Evolutionary conservation across 2,797 vertebrate species (phyloP).

Genomic region (Crenuchus spilurus): DNA sequence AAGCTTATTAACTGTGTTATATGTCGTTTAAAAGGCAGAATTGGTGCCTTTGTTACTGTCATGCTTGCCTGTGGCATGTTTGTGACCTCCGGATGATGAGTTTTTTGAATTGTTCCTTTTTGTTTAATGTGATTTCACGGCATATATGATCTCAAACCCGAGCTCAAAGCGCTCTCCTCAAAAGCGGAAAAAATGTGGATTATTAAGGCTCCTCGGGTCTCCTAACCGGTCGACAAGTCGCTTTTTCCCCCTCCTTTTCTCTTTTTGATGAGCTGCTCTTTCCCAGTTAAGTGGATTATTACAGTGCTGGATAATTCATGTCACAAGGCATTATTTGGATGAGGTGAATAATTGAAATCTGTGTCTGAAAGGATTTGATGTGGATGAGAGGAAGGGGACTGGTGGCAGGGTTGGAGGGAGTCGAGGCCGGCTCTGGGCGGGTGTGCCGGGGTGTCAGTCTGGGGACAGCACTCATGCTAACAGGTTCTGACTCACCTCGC

Average conservation of each 20-base stretch:
- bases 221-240: conserved; percentile 73
- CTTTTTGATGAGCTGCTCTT: conserved; percentile 85
- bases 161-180: conserved; percentile 59
- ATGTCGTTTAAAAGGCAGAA: neutral
- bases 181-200: conserved; percentile 75
- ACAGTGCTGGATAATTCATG: conserved; percentile 87
- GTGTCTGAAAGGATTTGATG: conserved; percentile 89
- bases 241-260: conserved; percentile 71
- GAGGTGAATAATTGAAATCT: conserved; percentile 91
- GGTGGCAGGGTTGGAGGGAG: conserved; percentile 74
- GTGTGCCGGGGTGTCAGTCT: conserved; percentile 66
- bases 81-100: conserved; percentile 78
- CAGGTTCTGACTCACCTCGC: conserved; percentile 83
- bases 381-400: conserved; percentile 83
- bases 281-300: conserved; percentile 89
- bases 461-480: conserved; percentile 81
- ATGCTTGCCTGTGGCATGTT: conserved; percentile 63
- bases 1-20: neutral
- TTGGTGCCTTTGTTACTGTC: conserved; percentile 19
- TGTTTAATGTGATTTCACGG: conserved; percentile 81
- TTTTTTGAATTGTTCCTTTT: conserved; percentile 75
- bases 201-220: conserved; percentile 73
- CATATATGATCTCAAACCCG: conserved; percentile 68
- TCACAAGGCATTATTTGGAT: conserved; percentile 89
- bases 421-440: conserved; percentile 33